Percentiles rank a stretch among this genome's conserved stretches.
Evolutionary conservation across 2,797 vertebrate genomes (phyloP).

Genomic region (Salmo trutta): DNA sequence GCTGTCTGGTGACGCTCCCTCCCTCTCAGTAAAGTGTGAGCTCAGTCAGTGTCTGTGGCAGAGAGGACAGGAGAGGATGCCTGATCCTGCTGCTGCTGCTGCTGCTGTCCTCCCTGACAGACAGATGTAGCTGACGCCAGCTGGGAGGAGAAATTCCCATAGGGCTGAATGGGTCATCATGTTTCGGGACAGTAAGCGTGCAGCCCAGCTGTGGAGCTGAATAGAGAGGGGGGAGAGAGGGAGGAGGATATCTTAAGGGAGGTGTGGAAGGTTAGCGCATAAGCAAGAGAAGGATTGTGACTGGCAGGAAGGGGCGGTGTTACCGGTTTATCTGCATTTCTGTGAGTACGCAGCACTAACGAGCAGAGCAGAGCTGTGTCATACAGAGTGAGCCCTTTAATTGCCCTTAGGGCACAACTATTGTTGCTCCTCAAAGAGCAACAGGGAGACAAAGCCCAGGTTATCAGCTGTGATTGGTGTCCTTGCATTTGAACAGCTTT

Average conservation of each 20-base stretch:
- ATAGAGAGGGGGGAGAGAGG: conserved; percentile 36
- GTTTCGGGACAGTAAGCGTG: conserved; percentile 83
- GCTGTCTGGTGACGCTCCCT: conserved; percentile 28
- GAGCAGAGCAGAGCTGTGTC: conserved; percentile 59
- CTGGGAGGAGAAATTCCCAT: conserved; percentile 73
- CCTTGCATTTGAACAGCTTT: conserved; percentile 68
- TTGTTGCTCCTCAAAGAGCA: conserved; percentile 59
- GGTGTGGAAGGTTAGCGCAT: conserved; percentile 51
- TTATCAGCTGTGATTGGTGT: conserved; percentile 57
- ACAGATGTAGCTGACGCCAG: conserved; percentile 80
- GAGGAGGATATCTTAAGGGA: conserved; percentile 30
- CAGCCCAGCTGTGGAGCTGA: conserved; percentile 74
- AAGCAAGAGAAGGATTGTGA: not conserved
- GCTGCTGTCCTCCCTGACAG: conserved; percentile 55
- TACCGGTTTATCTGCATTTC: not conserved
- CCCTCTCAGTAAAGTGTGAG: conserved; percentile 52
- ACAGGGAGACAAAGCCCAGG: conserved; percentile 59
- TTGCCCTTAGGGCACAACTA: conserved; percentile 71
- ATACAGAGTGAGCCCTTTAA: conserved; percentile 77
- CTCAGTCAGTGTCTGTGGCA: conserved; percentile 50
- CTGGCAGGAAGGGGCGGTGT: not conserved
- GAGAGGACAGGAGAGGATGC: conserved; percentile 53
- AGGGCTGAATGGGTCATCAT: conserved; percentile 84
- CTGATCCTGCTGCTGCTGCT: conserved; percentile 33
- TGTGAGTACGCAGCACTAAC: conserved; percentile 56